Base-by-base conservation (phyloP, 2,113 vertebrate species). In the Puma concolor region DNA sequence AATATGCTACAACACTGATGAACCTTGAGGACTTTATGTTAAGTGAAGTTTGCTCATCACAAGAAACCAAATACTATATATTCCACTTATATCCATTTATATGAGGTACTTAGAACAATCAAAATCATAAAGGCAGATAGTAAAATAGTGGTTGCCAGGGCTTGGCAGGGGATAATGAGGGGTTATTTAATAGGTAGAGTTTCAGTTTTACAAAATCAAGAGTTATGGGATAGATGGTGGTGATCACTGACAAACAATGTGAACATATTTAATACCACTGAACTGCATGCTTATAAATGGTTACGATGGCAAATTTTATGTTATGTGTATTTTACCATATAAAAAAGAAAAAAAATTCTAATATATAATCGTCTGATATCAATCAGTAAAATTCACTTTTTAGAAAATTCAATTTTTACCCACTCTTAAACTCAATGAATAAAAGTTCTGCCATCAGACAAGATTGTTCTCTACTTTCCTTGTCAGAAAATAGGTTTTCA, bases 311-410 rank as follows among this genome's bases (percentile, higher is more conserved):
- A 64, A 60, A 83, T 83, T 83, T 83, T n/a, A n/a, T 41, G n/a
- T 91, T 54, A 69, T 72, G 52, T 84, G 52, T 12, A 29, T 27
- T 87, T 71, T 67, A 66, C 29, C 29, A 67, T 72, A 21, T 44
- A 57, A 79, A 67, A 29, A 64, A 38, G 13, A 72, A 80, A 60
- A 38, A 50, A 50, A 11, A 29, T 17, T 48, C 69, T 38, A 90
- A 91, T 31, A 33, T 96, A 50, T 74, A 92, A 88, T 48, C 79
- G 72, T 88, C 17, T 60, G 17, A 74, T 33, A 69, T 0, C 1
- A 92, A 74, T 88, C 64, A 80, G 44, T 33, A 92, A 95, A 72
- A 97, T 31, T 90, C 83, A 77, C 85, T 86, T 92, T 88, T 81
- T 38, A 77, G 38, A 84, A 95, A 74, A 57, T 66, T 85, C 31